Conservation (phyloP, 2,113 vertebrate genomes). For the Craseonycteris thonglongyai region DNA sequence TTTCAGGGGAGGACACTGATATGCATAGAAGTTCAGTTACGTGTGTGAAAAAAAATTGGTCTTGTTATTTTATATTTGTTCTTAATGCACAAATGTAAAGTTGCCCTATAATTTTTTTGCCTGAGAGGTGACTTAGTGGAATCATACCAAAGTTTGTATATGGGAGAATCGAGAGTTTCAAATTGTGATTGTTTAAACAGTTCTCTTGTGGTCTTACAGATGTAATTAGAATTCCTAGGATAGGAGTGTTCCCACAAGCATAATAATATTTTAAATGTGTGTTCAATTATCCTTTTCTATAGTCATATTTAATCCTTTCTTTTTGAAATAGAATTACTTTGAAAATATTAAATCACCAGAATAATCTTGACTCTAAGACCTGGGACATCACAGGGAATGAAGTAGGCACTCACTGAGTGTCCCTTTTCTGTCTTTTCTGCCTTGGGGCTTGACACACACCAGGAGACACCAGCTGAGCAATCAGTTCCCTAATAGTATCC, state of each 20-base stretch:
- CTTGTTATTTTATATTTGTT: not conserved
- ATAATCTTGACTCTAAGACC: not conserved
- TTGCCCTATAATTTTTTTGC: not conserved
- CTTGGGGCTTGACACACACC: not conserved
- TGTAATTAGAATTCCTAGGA: conserved; percentile 69
- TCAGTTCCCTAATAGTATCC: not conserved
- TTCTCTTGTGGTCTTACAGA: conserved; percentile 68
- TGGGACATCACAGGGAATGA: not conserved
- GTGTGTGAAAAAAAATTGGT: not conserved
- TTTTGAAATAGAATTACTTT: conserved; percentile 59
- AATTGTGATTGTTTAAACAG: conserved; percentile 65
- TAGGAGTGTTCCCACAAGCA: conserved; percentile 68
- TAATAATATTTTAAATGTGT: conserved; percentile 66
- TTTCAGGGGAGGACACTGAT: not conserved
- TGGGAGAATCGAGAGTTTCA: conserved; percentile 44
- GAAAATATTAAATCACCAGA: conserved; percentile 41
- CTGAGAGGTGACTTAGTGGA: conserved; percentile 48
- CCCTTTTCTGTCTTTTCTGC: not conserved
- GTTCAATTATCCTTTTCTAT: conserved; percentile 67
- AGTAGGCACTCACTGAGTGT: not conserved
- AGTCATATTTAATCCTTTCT: conserved; percentile 52
- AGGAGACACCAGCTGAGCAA: not conserved
- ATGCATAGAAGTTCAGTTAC: not conserved
- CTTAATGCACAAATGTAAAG: not conserved
- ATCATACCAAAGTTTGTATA: conserved; percentile 40